Evolutionary conservation across 2,888 invertebrate genomes (phyloP).

Genomic region (Marasmarcha lunaedactyla): DNA sequence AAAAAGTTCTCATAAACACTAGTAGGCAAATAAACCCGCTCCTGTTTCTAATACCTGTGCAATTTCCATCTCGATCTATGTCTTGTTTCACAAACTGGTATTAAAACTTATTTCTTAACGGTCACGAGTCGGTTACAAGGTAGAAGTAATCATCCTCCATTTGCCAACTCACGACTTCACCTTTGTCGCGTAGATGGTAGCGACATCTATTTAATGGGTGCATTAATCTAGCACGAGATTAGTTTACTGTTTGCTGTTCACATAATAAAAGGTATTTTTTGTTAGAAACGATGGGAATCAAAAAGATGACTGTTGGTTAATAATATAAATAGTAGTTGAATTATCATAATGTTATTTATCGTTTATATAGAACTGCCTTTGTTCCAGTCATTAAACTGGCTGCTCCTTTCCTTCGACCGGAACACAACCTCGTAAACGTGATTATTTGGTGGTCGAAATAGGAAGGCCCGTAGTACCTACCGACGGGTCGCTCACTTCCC

Average conservation of each 20-base stretch:
- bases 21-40: neutral
- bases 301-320: too few relatives aligned
- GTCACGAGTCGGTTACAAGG: constrained; percentile 12
- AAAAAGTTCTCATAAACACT: too few relatives aligned
- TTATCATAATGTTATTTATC: neutral
- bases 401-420: too few relatives aligned
- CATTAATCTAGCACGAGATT: constrained; percentile 28
- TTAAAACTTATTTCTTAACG: constrained; percentile 1
- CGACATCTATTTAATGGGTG: constrained; percentile 24
- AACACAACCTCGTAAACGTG: too few relatives aligned
- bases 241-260: constrained; percentile 23
- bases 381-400: too few relatives aligned
- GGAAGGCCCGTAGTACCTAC: too few relatives aligned
- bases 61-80: neutral
- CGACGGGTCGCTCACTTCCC: too few relatives aligned
- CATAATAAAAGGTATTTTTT: too few relatives aligned
- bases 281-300: too few relatives aligned
- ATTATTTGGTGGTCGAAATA: neutral
- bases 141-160: constrained; percentile 26
- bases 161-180: constrained; percentile 31
- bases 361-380: too few relatives aligned
- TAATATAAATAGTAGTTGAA: neutral
- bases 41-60: neutral
- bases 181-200: constrained; percentile 29
- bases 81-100: neutral